Evolutionary conservation across 1,140 invertebrate species (phyloP), one percentile per base, ranked within the genome.

Genomic region (Zeugodacus cucurbitae): DNA sequence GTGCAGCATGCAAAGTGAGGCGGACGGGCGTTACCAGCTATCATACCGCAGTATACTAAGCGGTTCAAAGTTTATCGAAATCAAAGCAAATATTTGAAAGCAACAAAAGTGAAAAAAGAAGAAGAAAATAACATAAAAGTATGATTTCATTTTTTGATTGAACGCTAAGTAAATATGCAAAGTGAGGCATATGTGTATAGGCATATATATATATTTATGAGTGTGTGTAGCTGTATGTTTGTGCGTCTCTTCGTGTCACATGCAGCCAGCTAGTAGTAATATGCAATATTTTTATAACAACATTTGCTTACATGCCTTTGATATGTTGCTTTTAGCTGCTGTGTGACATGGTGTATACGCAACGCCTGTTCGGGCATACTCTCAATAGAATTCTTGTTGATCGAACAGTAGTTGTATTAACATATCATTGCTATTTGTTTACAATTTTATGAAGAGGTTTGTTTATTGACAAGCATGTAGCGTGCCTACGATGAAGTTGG

Each of bases 41-140:
- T 10, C 37, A 82, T 5, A 6, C n/a, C 22, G 74, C 22, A 44
- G 4, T 7, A 6, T 1, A 34, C 34, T 54, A 82, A 82, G 37
- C 74, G 37, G 41, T 82, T 82, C 74, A 82, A 82, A 82, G 74
- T 82, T 82, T 26, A 82, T 82, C 74, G 74, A 82, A 82, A 82
- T 82, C 74, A 82, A 82, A 82, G 74, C 41, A 82, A 82, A 82
- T 82, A 82, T 48, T 82, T 41, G 22, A 82, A 82, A 17, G 74
- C 74, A 26, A 41, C 37, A 82, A 26, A 34, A 8, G 48, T n/a
- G n/a, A n/a, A n/a, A n/a, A n/a, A n/a, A n/a, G n/a, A n/a, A 64
- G 37, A 70, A 41, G 11, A n/a, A n/a, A 82, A 82, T 48, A 54
- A 48, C 37, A 44, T 82, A 26, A 8, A 82, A 54, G n/a, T 82